These are phyloP conservation scores for Caenorhabditis virilis DNA, from an alignment of 2,888 invertebrate species.

Conservation along the genomic window DNA sequence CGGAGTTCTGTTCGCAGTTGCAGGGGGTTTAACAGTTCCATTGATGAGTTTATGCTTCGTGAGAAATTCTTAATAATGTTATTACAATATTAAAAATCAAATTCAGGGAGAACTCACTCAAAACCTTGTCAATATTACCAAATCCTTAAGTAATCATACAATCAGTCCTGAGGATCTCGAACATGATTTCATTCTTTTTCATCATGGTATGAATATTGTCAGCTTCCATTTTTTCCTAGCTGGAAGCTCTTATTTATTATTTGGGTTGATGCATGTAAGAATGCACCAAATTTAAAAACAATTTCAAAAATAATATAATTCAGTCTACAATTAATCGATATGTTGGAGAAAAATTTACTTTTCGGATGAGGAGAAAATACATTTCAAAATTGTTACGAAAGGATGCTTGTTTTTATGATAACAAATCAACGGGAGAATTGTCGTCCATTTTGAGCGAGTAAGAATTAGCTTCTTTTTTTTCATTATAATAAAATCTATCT, in stretches of 20 bases:
- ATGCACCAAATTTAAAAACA: too few relatives aligned
- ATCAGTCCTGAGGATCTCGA: conserved; percentile 31
- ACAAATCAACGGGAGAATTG: conserved; percentile 71
- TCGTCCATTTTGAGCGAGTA: conserved; percentile 72
- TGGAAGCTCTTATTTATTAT: conserved; percentile 18
- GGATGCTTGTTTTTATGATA: conserved; percentile 70
- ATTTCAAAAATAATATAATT: too few relatives aligned
- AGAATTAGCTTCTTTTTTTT: conserved; percentile 34
- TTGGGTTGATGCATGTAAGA: conserved; percentile 33
- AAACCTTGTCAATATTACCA: conserved; percentile 33
- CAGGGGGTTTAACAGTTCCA: conserved; percentile 42
- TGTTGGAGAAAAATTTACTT: conserved; percentile 70
- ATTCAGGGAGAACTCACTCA: conserved; percentile 30
- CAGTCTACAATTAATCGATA: conserved; percentile 65
- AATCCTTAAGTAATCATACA: conserved; percentile 24
- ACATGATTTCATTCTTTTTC: conserved; percentile 19
- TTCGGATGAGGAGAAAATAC: conserved; percentile 70
- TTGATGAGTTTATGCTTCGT: conserved; percentile 39
- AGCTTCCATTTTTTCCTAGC: conserved; percentile 20
- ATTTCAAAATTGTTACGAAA: conserved; percentile 69
- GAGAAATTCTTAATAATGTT: background rate
- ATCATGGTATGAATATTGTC: conserved; percentile 20
- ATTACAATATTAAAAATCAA: background rate
- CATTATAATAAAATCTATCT: background rate
- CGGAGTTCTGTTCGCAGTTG: conserved; percentile 42